Conservation (phyloP, 2,797 vertebrate genomes). For the Danionella dracula region DNA sequence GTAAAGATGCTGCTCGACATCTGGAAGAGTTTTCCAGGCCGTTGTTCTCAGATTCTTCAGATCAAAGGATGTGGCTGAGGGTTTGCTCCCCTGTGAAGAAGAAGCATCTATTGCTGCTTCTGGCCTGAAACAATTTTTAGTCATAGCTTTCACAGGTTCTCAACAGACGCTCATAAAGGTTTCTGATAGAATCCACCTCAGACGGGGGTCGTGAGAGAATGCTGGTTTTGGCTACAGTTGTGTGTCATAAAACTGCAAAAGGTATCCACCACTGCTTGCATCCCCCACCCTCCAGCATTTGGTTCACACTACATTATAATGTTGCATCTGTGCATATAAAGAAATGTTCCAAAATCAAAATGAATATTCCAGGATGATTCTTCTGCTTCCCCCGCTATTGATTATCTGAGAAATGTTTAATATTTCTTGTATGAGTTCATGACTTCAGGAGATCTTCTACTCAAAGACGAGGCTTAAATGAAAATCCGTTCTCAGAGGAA, state of each 20-base stretch:
- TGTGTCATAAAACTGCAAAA: too few species aligned
- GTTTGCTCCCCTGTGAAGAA: slow-evolving; percentile 6
- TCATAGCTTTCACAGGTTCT: slow-evolving; percentile 5
- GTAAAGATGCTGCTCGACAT: slow-evolving; percentile 20
- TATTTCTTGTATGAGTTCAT: neutral
- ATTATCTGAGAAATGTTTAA: neutral
- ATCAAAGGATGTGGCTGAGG: slow-evolving; percentile 29
- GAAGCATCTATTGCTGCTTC: neutral
- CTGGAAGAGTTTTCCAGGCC: slow-evolving; percentile 25
- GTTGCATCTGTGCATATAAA: too few species aligned
- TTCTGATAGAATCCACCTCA: neutral
- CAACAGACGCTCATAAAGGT: neutral
- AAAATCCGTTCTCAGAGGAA: slow-evolving; percentile 8
- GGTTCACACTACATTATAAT: too few species aligned
- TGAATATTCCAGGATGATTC: too few species aligned
- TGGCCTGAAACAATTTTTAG: neutral
- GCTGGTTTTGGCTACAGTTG: too few species aligned
- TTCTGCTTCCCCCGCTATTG: too few species aligned
- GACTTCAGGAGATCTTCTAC: slow-evolving; percentile 7
- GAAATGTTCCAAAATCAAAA: too few species aligned
- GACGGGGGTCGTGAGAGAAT: neutral
- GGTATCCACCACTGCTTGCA: too few species aligned
- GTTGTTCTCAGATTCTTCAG: neutral
- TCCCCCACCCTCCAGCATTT: too few species aligned
- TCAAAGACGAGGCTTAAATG: slow-evolving; percentile 1